A percentile compares a stretch with the other conserved stretches of the same genome.
phyloP scores from a whole-genome alignment of 2,797 vertebrate genomes.

The Argentina silus region DNA sequence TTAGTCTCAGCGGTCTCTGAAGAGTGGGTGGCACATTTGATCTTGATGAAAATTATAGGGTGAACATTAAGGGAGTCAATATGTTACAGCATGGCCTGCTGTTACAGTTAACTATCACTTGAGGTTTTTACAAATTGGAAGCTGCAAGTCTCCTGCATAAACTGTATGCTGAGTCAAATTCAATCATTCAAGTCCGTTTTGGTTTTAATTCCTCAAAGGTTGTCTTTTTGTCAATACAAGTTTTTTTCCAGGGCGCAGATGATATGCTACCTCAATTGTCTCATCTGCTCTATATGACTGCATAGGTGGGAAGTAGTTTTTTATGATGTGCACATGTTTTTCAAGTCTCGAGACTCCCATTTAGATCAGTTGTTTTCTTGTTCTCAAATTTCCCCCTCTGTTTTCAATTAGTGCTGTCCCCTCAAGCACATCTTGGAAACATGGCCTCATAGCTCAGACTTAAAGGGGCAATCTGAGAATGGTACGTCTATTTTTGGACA shows the following conservation, averaged over 20 bases:
- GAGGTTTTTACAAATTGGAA: too few relatives aligned
- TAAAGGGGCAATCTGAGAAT: background rate
- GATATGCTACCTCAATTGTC: background rate
- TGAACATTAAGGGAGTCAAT: background rate
- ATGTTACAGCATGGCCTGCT: too few relatives aligned
- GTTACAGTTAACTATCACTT: background rate
- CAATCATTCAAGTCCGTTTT: too few relatives aligned
- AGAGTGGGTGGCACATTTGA: background rate
- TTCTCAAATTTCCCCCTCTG: conserved; percentile 13
- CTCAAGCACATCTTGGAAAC: conserved; percentile 17
- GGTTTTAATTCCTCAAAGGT: too few relatives aligned
- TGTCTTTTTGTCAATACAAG: background rate
- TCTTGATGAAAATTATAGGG: background rate
- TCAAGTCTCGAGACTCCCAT: background rate
- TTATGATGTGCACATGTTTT: conserved; percentile 11
- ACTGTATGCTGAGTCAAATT: too few relatives aligned
- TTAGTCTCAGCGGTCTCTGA: too few relatives aligned
- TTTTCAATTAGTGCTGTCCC: conserved; percentile 25
- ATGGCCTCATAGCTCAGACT: conserved; percentile 14
- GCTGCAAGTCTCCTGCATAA: too few relatives aligned
- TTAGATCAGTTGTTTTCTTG: background rate
- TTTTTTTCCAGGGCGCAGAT: too few relatives aligned
- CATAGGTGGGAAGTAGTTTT: conserved; percentile 7
- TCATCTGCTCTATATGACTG: background rate
- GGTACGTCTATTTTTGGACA: too few relatives aligned